Evolutionary conservation across 2,113 vertebrate genomes (phyloP), one percentile per base, ranked within the genome.

Genomic region (Clinocottus analis): DNA sequence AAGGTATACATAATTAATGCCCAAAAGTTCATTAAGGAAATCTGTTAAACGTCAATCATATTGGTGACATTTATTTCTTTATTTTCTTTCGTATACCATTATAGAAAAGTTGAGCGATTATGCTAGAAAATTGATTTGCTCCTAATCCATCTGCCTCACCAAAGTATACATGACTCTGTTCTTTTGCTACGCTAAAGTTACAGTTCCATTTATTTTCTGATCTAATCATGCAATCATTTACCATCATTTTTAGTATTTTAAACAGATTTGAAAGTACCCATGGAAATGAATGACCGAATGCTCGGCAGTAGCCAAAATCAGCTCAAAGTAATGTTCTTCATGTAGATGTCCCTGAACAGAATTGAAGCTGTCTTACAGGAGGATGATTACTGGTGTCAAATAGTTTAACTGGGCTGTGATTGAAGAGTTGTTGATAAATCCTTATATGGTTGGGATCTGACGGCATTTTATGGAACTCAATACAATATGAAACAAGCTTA

Each of bases 141-240:
- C 61, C n/a, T 25, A 41, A 39, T 14, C 37, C 12, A 63, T 41
- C 35, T 41, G 35, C 35, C 6, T 63, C 14, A 41, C 14, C 23
- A 39, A 62, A 39, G 2, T 64, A 45, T 45, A 45, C 23, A 45
- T 65, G 19, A 33, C 31, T 49, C 10, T 5, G 39, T 45, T 39
- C 39, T 4, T 65, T 29, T 65, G 37, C 37, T 63, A 14, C 25
- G n/a, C 39, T 65, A 14, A 65, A 47, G 19, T n/a, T 11, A 63
- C 35, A 41, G 35, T 16, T 63, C 9, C 63, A 47, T 33, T 55
- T 37, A 6, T 31, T 37, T 25, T 14, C 13, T 17, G 21, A 4
- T 51, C 43, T 33, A 27, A 68, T 13, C n/a, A 69, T 67, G 45
- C 66, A 35, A 16, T 39, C n/a, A 70, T 70, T 19, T 70, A 39